Evolutionary conservation across 53 echinoderm and acorn worm genomes (phyloP).

Genomic region (Patiria pectinifera): DNA sequence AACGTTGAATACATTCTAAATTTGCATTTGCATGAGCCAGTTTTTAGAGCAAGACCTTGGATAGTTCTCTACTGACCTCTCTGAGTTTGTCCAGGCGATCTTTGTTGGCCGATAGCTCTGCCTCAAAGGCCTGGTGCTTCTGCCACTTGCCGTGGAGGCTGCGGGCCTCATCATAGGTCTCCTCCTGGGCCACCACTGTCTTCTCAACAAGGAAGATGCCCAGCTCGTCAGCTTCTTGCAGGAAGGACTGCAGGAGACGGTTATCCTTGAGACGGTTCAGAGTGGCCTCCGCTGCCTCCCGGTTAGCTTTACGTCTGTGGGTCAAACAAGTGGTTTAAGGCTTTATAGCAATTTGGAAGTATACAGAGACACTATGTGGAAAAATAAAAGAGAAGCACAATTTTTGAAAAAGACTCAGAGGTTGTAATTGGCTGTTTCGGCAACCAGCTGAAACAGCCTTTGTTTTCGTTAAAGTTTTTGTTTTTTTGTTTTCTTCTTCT

Average conservation of each 20-base stretch:
- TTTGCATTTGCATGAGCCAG: no score
- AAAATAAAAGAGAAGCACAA: neutral
- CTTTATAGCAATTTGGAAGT: neutral
- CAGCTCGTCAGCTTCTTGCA: slow-evolving; percentile 95
- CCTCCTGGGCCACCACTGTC: slow-evolving; percentile 87
- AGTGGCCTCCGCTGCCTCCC: slow-evolving; percentile 86
- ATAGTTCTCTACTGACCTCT: slow-evolving; percentile 68
- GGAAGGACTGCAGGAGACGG: slow-evolving; percentile 93
- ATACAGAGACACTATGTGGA: neutral
- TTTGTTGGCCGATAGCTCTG: slow-evolving; percentile 88
- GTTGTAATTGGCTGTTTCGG: neutral
- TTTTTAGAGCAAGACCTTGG: neutral
- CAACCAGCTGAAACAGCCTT: no score
- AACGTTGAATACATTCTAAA: no score
- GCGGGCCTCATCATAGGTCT: slow-evolving; percentile 91
- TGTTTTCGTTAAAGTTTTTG: no score
- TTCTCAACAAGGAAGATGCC: slow-evolving; percentile 95
- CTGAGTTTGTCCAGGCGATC: slow-evolving; percentile 91
- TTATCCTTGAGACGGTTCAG: slow-evolving; percentile 89
- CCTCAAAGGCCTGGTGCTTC: slow-evolving; percentile 98
- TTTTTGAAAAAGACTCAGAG: neutral
- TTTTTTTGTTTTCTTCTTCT: no score
- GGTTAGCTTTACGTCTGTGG: slow-evolving; percentile 93
- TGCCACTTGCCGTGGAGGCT: slow-evolving; percentile 94
- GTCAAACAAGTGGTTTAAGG: no score